Base-by-base conservation (phyloP, 1,140 invertebrate genomes). In the Cardiocondyla obscurior region DNA sequence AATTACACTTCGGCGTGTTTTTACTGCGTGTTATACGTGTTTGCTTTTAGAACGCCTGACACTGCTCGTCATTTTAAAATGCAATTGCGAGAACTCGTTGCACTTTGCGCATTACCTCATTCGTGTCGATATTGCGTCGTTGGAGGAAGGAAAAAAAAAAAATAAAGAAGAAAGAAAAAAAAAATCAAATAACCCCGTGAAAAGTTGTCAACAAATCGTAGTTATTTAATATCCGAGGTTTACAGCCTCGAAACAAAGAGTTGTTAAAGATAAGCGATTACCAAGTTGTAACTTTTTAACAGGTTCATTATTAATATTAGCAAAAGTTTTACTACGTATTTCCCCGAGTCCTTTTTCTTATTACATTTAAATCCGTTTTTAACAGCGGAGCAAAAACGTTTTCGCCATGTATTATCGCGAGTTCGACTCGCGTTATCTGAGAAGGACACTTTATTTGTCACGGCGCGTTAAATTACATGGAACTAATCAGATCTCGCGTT, bases 21-120 rank as follows among this genome's bases (percentile, higher is more conserved):
- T 79, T 67, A 77, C 14, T 60, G 44, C 73, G 22, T 28, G 42
- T 79, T 79, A 39, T 67, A 57, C 62, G 62, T 46, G 22, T 69
- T 42, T 79, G 62, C 74, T 79, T 42, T 69, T 39, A 69, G 33
- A 53, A 19, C 46, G 33, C 3, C 33, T 46, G 33, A 79, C 19
- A 77, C 25, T n/a, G 14, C 10, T 42, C 49, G 33, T 55, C 22
- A 53, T 77, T 53, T 69, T 67, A 22, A 25, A 79, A 16, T 30
- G 44, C 58, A 16, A 49, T n/a, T 49, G 28, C 33, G 44, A 51
- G 44, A 67, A 28, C 33, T 69, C 62, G 33, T 22, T 53, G 46
- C 33, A 28, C 30, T 49, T 64, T 42, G n/a, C 46, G 10, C 62
- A 4, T 53, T 28, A 22, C 4, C 12, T 19, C 16, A 16, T 62